A percentile compares a stretch with the other conserved stretches of the same genome.
phyloP scores from a whole-genome alignment of 1,140 invertebrate species.

The Coptotermes formosanus region DNA sequence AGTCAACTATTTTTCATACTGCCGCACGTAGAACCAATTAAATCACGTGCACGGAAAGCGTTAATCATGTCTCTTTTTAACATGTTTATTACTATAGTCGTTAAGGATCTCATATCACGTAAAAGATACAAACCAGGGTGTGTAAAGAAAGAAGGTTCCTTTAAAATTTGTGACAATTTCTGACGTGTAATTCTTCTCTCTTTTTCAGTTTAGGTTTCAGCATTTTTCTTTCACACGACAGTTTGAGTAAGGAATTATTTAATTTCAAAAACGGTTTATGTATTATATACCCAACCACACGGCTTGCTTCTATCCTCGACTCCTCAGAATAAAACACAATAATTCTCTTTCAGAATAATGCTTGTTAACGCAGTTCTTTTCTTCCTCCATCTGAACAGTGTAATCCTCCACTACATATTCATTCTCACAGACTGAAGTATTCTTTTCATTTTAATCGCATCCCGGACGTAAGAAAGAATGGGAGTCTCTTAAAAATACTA shows the following conservation, averaged over 20 bases:
- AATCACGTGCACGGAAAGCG: background rate
- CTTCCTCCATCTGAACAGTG: too few species aligned
- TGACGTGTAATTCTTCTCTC: background rate
- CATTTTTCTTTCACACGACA: background rate
- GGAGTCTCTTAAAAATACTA: too few species aligned
- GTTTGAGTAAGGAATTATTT: background rate
- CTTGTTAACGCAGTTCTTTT: too few species aligned
- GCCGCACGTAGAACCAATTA: background rate
- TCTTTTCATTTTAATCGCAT: too few species aligned
- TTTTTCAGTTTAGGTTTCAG: background rate
- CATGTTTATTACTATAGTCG: background rate
- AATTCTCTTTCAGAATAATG: too few species aligned
- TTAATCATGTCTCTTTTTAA: background rate
- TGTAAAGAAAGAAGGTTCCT: background rate
- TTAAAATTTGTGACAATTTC: background rate
- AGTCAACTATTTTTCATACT: background rate
- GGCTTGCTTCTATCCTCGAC: too few species aligned
- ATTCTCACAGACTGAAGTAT: too few species aligned
- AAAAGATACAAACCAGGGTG: background rate
- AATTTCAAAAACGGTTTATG: background rate
- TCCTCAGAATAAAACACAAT: too few species aligned
- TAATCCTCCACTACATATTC: too few species aligned
- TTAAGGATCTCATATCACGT: background rate
- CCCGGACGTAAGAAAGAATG: too few species aligned
- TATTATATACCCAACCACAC: background rate